phyloP scores from a whole-genome alignment of 2,797 vertebrate genomes.

The Helarctos malayanus region DNA sequence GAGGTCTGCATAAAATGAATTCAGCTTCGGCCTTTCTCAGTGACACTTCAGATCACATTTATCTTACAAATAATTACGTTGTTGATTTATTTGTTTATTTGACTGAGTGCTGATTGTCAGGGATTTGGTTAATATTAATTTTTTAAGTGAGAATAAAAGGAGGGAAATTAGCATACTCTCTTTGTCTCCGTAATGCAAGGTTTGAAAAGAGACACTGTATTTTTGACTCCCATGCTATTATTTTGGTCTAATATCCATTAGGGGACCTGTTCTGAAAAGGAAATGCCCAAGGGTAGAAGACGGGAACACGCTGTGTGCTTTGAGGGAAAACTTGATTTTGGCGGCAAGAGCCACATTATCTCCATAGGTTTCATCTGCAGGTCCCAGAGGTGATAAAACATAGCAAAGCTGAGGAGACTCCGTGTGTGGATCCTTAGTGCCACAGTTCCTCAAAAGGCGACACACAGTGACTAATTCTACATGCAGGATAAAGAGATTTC shows the following conservation, averaged over 20 bases:
- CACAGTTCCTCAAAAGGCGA: background rate
- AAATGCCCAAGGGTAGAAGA: conserved; percentile 57
- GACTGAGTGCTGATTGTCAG: conserved; percentile 54
- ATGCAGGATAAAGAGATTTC: conserved; percentile 10
- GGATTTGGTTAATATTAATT: conserved; percentile 50
- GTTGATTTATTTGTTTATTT: conserved; percentile 66
- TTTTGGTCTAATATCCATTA: conserved; percentile 64
- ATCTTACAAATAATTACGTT: conserved; percentile 45
- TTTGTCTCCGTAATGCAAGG: conserved; percentile 2
- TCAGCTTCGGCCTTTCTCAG: conserved; percentile 1
- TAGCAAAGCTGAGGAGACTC: background rate
- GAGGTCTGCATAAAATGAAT: conserved; percentile 65
- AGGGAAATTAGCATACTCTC: background rate
- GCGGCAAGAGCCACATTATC: background rate
- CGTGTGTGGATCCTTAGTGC: background rate
- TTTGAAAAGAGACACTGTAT: conserved; percentile 62
- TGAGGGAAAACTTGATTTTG: conserved; percentile 58
- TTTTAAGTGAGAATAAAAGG: conserved; percentile 42
- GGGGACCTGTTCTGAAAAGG: conserved; percentile 23
- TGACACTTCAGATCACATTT: conserved; percentile 21
- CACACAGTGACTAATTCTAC: background rate
- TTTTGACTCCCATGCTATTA: conserved; percentile 55
- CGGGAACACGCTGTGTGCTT: conserved; percentile 38
- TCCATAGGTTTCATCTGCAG: conserved; percentile 38
- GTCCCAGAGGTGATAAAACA: background rate